Conservation (phyloP, 2,888 invertebrate species). For the Iselma pallidipennis region DNA sequence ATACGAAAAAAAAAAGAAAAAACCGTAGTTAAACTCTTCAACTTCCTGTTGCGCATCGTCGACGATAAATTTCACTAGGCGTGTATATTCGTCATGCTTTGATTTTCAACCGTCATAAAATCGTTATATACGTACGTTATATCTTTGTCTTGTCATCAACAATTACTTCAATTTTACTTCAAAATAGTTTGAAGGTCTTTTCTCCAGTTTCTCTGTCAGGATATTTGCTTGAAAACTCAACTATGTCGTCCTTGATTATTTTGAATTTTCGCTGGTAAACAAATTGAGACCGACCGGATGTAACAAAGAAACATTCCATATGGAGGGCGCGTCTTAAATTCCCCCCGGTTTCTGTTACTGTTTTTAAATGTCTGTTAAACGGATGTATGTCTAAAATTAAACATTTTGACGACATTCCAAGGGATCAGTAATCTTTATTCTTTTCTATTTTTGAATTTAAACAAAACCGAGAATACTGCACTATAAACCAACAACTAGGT, state of each 20-base stretch:
- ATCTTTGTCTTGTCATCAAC: neutral
- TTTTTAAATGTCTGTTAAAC: slow-evolving; percentile 26
- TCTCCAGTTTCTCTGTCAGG: neutral
- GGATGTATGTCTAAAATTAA: slow-evolving; percentile 39
- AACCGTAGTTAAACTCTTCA: neutral
- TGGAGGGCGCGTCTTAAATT: neutral
- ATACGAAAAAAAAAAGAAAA: neutral
- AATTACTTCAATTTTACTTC: no score
- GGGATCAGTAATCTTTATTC: neutral
- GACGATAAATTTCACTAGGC: neutral
- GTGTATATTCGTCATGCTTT: neutral
- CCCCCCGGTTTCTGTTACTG: slow-evolving; percentile 5
- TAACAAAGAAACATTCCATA: neutral
- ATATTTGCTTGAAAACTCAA: neutral
- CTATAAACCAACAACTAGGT: no score
- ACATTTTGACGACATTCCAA: slow-evolving; percentile 6
- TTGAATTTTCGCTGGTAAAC: neutral
- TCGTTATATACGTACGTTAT: no score
- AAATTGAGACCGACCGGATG: no score
- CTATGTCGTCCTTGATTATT: neutral
- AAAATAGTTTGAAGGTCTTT: neutral
- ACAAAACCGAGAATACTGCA: no score
- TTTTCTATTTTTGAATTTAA: neutral
- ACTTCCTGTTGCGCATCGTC: neutral
- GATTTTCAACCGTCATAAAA: neutral